Percentiles rank a stretch among this genome's conserved stretches.
Conservation (phyloP, 2,797 vertebrate species). For the Discoglossus pictus region DNA sequence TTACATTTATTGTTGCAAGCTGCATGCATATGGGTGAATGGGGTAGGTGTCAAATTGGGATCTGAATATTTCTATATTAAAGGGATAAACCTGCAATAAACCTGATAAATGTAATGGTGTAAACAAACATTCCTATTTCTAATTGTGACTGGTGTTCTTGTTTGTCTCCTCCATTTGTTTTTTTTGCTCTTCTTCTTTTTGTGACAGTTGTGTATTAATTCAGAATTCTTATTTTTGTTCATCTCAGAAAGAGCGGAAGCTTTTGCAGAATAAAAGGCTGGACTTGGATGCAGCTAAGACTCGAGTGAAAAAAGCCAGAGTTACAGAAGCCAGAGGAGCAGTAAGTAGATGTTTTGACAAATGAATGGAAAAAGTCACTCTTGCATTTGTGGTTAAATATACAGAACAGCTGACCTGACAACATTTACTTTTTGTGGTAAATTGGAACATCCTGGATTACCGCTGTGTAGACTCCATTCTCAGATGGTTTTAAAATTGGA, state of each 20-base stretch:
- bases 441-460: slow-evolving; percentile 29
- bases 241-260: slow-evolving; percentile 92
- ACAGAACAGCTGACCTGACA: slow-evolving; percentile 38
- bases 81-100: no score
- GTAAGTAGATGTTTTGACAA: slow-evolving; percentile 71
- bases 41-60: no score
- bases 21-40: no score
- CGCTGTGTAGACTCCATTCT: not conserved
- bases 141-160: no score
- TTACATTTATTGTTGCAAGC: no score
- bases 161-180: no score
- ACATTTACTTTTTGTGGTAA: slow-evolving; percentile 34
- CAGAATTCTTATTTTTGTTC: slow-evolving; percentile 5
- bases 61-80: no score
- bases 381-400: slow-evolving; percentile 16
- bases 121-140: no score
- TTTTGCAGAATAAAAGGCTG: slow-evolving; percentile 93
- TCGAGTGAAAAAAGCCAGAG: slow-evolving; percentile 91
- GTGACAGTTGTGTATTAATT: not conserved
- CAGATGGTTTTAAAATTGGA: not conserved
- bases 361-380: slow-evolving; percentile 20
- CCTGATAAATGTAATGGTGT: no score
- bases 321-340: slow-evolving; percentile 85
- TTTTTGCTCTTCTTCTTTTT: no score
- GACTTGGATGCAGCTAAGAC: slow-evolving; percentile 98